Evolutionary conservation across 2,888 invertebrate species (phyloP), one percentile per base, ranked within the genome.

Genomic region (Itoplectis maculator): DNA sequence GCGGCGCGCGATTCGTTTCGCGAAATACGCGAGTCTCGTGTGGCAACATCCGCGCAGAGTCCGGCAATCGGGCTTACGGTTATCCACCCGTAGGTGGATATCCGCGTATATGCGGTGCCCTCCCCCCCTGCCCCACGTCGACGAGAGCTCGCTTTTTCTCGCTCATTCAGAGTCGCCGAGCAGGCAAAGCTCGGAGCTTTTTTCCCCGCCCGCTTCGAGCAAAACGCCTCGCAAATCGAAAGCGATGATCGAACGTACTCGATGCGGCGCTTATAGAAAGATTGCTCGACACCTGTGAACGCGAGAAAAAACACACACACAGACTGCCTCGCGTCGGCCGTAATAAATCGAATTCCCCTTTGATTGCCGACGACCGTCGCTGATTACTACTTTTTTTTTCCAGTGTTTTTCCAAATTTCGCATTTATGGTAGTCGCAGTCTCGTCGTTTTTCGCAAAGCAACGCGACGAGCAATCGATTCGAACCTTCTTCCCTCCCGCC

Each of bases 31-130:
- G 54, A 40, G 79, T 40, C 73, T 65, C 40, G 78, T 37, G 72
- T 56, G 54, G 73, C n/a, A 65, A 81, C 73, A 72, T 81, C 72
- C 84, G 56, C 83, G n/a, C n/a, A n/a, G 80, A 75, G 84, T 83
- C 83, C 88, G 87, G 89, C 89, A 90, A 90, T 90, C 89, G 89
- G 88, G 84, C 86, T 83, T 83, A 83, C 79, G 79, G 75, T 73
- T 79, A 82, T 83, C 80, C 83, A 77, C 56, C 77, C 82, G 79
- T 68, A 69, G 40, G 45, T n/a, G n/a, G n/a, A n/a, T n/a, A n/a
- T n/a, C n/a, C n/a, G n/a, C n/a, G n/a, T n/a, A n/a, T n/a, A n/a
- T n/a, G n/a, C n/a, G n/a, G n/a, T n/a, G n/a, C n/a, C n/a, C n/a
- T n/a, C n/a, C n/a, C 75, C 49, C 54, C 54, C 68, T 76, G 15